Base-by-base conservation (phyloP, 1,140 invertebrate genomes). In the Atta colombica region DNA sequence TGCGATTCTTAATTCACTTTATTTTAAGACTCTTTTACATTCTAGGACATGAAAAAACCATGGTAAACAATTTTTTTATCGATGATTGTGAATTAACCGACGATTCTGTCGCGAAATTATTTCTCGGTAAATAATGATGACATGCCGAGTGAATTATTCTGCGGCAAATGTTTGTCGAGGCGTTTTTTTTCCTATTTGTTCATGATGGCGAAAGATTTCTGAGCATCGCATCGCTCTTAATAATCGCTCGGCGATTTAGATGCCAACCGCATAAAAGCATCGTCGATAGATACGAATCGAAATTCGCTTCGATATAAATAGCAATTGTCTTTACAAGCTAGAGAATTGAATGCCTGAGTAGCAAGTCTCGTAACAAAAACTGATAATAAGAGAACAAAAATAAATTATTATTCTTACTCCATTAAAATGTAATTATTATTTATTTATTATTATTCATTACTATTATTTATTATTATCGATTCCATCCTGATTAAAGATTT, bases 61-160 rank as follows among this genome's bases (percentile, higher is more conserved):
- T 39, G 49, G 28, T 35, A 80, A 80, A 80, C 21, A 80, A 53
- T 80, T 80, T 80, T 80, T 80, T 80, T 80, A 80, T 68, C 45
- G 77, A 8, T n/a, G 28, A 39, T 49, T 12, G 77, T 14, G 14
- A 68, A 68, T 66, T 66, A 35, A 12, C 25, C 75, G 25, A n/a
- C 25, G 39, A 2, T 35, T 21, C 16, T 18, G 75, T 63, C 39
- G 75, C 39, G 25, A 63, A 77, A 77, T 77, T 65, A 77, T 65
- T 77, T 77, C 75, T 25, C 25, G 39, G 16, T 31, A 63, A 45
- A 65, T 77, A 77, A 77, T 63, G 55, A 39, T 16, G 75, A 3
- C 35, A 39, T 21, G 25, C 39, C 39, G 35, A 49, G 58, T 49
- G 25, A 77, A 65, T 77, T 49, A 77, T 77, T 77, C 25, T 49